A percentile compares a stretch with the other conserved stretches of the same genome.
These are phyloP conservation scores for Nipponia nippon DNA, from an alignment of 2,113 vertebrate genomes.

Conservation along the genomic window DNA sequence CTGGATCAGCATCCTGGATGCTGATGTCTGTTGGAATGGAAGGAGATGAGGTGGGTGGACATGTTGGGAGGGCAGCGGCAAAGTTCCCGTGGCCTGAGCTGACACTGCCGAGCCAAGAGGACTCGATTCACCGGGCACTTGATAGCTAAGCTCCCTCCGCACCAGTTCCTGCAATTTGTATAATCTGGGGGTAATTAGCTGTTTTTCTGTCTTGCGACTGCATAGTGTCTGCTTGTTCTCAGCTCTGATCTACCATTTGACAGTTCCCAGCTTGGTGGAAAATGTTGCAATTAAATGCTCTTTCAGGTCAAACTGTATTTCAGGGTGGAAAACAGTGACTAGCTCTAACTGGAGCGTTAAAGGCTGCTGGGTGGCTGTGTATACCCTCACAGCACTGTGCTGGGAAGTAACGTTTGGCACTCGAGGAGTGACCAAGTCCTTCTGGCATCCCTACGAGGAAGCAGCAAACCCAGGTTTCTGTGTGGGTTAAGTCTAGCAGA, in stretches of 20 bases:
- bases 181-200: neutral
- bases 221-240: neutral
- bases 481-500: neutral
- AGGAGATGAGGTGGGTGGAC: neutral
- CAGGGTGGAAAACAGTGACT: neutral
- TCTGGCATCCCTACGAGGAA: accelerated
- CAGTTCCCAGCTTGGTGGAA: neutral
- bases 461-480: neutral
- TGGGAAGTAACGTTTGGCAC: neutral
- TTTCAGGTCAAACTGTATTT: neutral
- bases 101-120: neutral
- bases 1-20: neutral
- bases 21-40: neutral
- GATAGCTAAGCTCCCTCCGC: neutral
- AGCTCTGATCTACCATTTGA: neutral
- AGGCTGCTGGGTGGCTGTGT: neutral
- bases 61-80: neutral
- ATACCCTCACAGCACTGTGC: accelerated
- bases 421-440: neutral
- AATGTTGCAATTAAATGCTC: neutral
- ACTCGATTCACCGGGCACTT: neutral
- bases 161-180: neutral
- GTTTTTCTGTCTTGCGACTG: neutral
- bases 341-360: neutral
- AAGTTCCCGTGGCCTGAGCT: neutral